A percentile compares a stretch with the other conserved stretches of the same genome.
Conservation (phyloP, 2,888 invertebrate species). For the Itoplectis maculator region DNA sequence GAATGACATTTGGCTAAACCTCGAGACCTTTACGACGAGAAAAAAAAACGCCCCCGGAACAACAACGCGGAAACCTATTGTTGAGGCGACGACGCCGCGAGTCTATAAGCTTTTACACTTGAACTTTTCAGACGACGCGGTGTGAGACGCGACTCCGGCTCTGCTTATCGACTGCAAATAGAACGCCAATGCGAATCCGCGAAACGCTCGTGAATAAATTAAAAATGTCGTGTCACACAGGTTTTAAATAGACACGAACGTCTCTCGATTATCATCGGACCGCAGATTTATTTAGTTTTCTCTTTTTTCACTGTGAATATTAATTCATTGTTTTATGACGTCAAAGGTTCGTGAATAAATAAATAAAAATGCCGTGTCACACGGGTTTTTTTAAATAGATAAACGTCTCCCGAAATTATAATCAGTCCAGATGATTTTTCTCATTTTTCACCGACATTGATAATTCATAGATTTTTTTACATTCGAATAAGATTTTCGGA, state of each 20-base stretch:
- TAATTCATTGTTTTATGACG: background rate
- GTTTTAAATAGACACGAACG: too few species aligned
- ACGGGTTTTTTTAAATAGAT: too few species aligned
- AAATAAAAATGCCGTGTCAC: too few species aligned
- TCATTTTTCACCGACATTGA: background rate
- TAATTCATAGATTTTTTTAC: background rate
- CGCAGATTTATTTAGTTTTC: too few species aligned
- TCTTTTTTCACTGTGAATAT: background rate
- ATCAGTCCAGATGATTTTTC: too few species aligned
- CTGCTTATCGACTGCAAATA: background rate
- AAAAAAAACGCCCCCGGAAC: background rate
- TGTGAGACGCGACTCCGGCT: background rate
- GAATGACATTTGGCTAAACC: background rate
- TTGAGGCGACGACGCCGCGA: background rate
- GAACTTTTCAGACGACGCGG: background rate
- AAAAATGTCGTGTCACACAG: too few species aligned
- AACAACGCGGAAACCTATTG: background rate
- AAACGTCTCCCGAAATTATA: too few species aligned
- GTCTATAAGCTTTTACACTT: conserved; percentile 1
- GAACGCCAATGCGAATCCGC: background rate
- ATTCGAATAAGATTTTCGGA: too few species aligned
- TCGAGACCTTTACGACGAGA: background rate
- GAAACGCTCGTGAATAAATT: background rate
- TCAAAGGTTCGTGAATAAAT: background rate
- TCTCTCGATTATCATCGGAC: too few species aligned